phyloP scores from a whole-genome alignment of 2,113 vertebrate genomes.

The Esox niger region DNA sequence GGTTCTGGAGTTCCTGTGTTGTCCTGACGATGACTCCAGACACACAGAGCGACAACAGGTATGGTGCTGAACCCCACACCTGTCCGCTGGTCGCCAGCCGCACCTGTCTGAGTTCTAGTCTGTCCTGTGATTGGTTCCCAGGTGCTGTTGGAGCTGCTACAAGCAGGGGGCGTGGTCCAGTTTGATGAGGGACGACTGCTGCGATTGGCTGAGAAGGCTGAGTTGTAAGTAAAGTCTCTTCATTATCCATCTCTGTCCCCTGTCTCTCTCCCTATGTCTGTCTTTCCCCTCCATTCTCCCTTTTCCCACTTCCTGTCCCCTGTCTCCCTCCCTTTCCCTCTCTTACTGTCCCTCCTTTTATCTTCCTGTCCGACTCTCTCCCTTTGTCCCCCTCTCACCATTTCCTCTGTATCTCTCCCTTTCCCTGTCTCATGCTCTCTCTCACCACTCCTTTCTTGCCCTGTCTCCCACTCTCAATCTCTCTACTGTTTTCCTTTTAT shows the following conservation, averaged over 20 bases:
- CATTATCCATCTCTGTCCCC: neutral
- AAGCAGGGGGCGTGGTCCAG: slow-evolving; percentile 91
- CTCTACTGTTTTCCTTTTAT: neutral
- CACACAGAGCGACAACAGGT: slow-evolving; percentile 98
- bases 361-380: no score
- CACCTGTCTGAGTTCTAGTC: neutral
- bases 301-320: neutral
- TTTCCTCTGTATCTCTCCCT: no score
- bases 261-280: neutral
- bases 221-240: slow-evolving; percentile 98
- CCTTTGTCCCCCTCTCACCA: no score
- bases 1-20: slow-evolving; percentile 97
- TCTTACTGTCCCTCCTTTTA: no score
- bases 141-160: slow-evolving; percentile 93
- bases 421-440: no score
- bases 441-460: no score
- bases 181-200: slow-evolving; percentile 90
- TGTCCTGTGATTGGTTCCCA: slow-evolving; percentile 43
- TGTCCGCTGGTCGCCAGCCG: no score
- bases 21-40: slow-evolving; percentile 90
- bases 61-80: no score
- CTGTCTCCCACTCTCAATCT: no score
- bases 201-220: slow-evolving; percentile 88
- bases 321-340: no score
- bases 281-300: neutral